Evolutionary conservation across 1,140 invertebrate species (phyloP).

Genomic region (Brachionus rubens): DNA sequence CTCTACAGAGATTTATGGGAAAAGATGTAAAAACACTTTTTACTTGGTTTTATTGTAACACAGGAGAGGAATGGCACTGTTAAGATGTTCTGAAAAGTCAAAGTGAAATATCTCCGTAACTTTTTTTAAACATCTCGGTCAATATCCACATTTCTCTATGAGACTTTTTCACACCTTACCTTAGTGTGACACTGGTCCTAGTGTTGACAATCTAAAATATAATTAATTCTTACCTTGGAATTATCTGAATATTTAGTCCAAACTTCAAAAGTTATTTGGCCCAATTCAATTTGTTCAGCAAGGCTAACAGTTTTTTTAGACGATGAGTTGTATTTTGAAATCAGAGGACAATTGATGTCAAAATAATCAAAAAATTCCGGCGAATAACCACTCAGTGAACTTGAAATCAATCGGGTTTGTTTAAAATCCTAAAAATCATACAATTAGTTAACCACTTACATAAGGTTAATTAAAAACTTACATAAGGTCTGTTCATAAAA

Average conservation of each 20-base stretch:
- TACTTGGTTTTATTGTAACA: too few relatives aligned
- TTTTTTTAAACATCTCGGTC: too few relatives aligned
- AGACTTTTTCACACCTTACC: too few relatives aligned
- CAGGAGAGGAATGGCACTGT: too few relatives aligned
- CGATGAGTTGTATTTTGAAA: conserved; percentile 7
- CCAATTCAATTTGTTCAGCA: conserved; percentile 39
- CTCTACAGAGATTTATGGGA: too few relatives aligned
- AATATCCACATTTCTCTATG: too few relatives aligned
- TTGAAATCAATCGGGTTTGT: conserved; percentile 4
- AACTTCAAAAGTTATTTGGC: conserved; percentile 19
- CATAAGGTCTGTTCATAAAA: conserved; percentile 23
- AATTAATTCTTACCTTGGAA: conserved; percentile 49
- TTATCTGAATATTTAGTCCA: conserved; percentile 30
- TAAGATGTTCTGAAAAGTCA: too few relatives aligned
- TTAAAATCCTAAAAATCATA: conserved; percentile 9
- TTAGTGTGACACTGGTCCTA: too few relatives aligned
- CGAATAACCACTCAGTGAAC: neutral
- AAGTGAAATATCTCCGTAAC: too few relatives aligned
- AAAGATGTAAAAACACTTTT: too few relatives aligned
- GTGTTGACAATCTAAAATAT: too few relatives aligned
- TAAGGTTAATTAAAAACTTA: neutral
- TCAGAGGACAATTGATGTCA: conserved; percentile 29
- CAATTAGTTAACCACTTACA: neutral
- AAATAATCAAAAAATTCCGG: conserved; percentile 43
- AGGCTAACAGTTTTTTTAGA: conserved; percentile 11